Evolutionary conservation across 2,888 invertebrate genomes (phyloP).

Genomic region (Lasioglossum calceatum): DNA sequence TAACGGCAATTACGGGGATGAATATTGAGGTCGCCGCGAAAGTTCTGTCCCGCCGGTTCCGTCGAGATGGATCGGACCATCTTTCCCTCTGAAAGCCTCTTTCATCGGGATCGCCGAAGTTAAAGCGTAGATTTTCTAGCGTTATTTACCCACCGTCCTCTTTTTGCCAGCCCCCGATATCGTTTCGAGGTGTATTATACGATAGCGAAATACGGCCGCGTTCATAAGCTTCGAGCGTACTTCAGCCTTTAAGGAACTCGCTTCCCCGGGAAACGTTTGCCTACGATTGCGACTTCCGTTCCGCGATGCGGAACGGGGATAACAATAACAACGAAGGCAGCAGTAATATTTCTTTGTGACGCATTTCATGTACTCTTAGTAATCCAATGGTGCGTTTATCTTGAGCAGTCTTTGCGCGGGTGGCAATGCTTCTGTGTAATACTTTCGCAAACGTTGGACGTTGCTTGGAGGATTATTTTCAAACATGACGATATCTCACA

Average conservation of each 20-base stretch:
- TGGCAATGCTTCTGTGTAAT: not conserved
- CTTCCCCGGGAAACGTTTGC: not conserved
- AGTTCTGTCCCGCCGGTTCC: conserved; percentile 1
- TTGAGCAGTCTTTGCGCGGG: not conserved
- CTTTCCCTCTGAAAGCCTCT: conserved; percentile 4
- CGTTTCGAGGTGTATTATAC: not conserved
- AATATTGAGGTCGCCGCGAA: conserved; percentile 32
- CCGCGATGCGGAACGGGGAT: not conserved
- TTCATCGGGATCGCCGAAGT: conserved; percentile 7
- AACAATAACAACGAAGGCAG: not conserved
- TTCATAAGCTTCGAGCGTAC: not conserved
- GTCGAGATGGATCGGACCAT: not conserved
- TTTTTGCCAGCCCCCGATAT: not conserved
- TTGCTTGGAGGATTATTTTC: not conserved
- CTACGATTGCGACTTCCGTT: not conserved
- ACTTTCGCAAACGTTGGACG: not conserved
- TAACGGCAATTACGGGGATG: conserved; percentile 36
- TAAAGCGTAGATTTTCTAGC: not conserved
- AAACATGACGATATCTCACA: not conserved
- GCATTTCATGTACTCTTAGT: not conserved
- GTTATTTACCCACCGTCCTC: not conserved
- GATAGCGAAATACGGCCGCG: not conserved
- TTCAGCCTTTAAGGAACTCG: conserved; percentile 2
- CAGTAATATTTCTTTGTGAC: not conserved
- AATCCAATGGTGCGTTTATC: not conserved